Evolutionary conservation across 2,797 vertebrate genomes (phyloP), one percentile per base, ranked within the genome.

Genomic region (Coregonus ussuriensis): DNA sequence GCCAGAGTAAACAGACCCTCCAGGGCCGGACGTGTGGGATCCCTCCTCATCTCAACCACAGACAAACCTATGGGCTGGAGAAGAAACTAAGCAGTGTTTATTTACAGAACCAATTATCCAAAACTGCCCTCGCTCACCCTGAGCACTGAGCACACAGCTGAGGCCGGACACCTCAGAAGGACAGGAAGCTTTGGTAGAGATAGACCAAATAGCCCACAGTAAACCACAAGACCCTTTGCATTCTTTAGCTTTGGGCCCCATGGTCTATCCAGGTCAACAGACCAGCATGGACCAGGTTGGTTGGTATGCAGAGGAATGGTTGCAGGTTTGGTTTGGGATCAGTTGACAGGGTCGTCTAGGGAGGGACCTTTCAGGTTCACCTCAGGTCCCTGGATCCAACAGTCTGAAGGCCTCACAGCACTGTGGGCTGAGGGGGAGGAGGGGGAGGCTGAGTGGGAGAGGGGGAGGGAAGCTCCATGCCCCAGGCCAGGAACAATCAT

Each of bases 21-120:
- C 31, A 79, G 69, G 51, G 53, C 67, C 68, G 56, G 77, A 79
- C 67, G 70, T 62, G 75, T 74, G 69, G 78, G 77, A 80, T 76
- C 77, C 78, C 78, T 69, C 78, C 67, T 53, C 77, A 83, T 69
- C 76, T 68, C 78, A 75, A 79, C 81, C 73, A 79, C 80, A 82
- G 77, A 69, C 67, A 80, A 88, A 79, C 83, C 70, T 66, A 71
- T 74, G n/a, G 51, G 21, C 74, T 18, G 53, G 51, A 52, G 67
- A 72, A 80, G 66, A 80, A 78, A 80, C 29, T 1, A 25, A 14
- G 47, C 41, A 15, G 77, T 75, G 83, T 90, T 86, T 88, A 89
- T 91, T 89, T 83, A 82, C 79, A 87, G 68, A 85, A 82, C 85
- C 83, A 84, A 90, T 87, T 85, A 87, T 77, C 82, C 85, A 75